Conservation (phyloP, 1,140 invertebrate genomes). For the Drosophila grimshawi region DNA sequence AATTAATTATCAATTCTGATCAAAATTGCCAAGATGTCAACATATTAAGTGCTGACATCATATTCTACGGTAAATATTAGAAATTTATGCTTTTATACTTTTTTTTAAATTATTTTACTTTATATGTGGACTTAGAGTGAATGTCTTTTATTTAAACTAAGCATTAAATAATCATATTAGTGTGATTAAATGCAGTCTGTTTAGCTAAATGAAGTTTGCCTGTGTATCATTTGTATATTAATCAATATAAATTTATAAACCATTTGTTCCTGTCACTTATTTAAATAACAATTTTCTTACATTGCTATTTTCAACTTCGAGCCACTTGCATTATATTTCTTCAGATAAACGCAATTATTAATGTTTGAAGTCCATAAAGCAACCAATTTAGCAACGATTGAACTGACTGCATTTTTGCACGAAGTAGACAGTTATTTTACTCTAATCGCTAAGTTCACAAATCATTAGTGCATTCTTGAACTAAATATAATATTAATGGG, state of each 20-base stretch:
- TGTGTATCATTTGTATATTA: background rate
- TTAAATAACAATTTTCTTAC: background rate
- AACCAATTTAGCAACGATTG: background rate
- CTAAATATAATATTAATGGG: background rate
- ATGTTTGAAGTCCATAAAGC: background rate
- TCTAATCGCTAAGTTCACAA: background rate
- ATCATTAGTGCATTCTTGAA: background rate
- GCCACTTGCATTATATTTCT: background rate
- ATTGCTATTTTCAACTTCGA: background rate
- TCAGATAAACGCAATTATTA: background rate
- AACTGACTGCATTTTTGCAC: background rate
- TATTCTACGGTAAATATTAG: background rate
- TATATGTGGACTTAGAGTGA: no score
- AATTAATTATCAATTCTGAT: no score
- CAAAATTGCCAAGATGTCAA: background rate
- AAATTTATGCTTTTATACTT: background rate
- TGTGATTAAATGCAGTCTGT: no score
- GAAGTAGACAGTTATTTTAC: background rate
- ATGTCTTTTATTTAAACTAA: no score
- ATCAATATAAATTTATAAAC: background rate
- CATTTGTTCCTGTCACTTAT: background rate
- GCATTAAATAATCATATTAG: no score
- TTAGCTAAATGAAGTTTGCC: no score
- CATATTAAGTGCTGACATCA: background rate
- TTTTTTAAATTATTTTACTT: no score